A percentile compares a stretch with the other conserved stretches of the same genome.
Evolutionary conservation across 1,140 invertebrate genomes (phyloP).

Genomic region (Drosophila neocordata): DNA sequence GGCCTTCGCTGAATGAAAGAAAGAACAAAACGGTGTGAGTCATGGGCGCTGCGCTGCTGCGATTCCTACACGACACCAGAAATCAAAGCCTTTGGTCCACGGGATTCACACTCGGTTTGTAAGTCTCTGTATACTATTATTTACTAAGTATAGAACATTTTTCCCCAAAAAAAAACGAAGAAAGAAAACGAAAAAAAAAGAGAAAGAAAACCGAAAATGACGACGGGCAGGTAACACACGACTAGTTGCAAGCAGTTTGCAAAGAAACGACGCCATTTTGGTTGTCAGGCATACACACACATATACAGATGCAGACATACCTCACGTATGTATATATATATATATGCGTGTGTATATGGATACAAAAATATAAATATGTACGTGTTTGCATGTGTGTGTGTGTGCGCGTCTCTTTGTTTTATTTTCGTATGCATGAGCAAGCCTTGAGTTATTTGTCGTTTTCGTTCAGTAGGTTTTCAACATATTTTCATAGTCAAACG

Average conservation of each 20-base stretch:
- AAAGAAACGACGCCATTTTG: conserved; percentile 15
- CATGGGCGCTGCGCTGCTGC: conserved; percentile 53
- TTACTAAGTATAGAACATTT: conserved; percentile 28
- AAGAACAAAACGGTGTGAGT: conserved; percentile 51
- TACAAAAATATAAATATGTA: neutral
- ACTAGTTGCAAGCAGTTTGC: neutral
- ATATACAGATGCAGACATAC: conserved; percentile 5
- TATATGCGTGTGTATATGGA: neutral
- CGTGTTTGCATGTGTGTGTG: neutral
- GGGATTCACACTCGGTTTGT: conserved; percentile 74
- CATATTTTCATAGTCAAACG: conserved; percentile 30
- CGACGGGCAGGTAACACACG: neutral
- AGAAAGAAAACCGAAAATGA: neutral
- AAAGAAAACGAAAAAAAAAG: neutral
- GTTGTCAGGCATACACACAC: conserved; percentile 17
- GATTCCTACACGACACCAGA: conserved; percentile 51
- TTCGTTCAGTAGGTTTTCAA: conserved; percentile 39
- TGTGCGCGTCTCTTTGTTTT: conserved; percentile 37
- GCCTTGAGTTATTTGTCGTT: conserved; percentile 38
- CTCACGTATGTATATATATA: neutral
- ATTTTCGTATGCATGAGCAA: conserved; percentile 55
- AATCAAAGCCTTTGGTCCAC: conserved; percentile 52
- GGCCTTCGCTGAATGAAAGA: conserved; percentile 52
- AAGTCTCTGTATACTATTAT: conserved; percentile 60
- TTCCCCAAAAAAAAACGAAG: neutral